Evolutionary conservation across 2,888 invertebrate species (phyloP), one percentile per base, ranked within the genome.

Genomic region (Drosophila multiciliata): DNA sequence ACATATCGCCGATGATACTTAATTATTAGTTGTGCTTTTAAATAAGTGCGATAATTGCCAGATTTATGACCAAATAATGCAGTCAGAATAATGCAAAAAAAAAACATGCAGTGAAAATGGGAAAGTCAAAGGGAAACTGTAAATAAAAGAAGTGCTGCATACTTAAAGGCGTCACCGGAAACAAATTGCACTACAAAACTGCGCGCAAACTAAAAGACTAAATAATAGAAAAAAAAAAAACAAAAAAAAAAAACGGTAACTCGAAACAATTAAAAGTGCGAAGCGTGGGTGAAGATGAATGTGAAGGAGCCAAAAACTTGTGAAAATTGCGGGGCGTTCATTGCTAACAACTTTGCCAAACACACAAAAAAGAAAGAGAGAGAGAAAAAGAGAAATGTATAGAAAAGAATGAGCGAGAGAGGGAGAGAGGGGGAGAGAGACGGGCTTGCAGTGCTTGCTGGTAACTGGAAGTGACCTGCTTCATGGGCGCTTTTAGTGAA

Each of bases 191-290:
- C 62, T 53, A 72, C 63, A 65, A 75, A 78, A 78, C 40, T 54
- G 62, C 9, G 58, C 36, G 32, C 36, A 11, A 61, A 59, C 52
- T 5, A 20, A 38, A 35, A 29, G 8, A 7, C n/a, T 17, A 71
- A 55, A 62, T 32, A 55, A 62, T 32, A 15, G 15, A 8, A 53
- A 15, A 40, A 29, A 29, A 45, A 64, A 62, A 1, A 45, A 20
- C 7, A 3, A 40, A 7, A 15, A 15, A 58, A 45, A 59, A 35
- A 55, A 61, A 79, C 29, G 29, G 29, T 29, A 65, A 70, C 65
- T 70, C 66, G 78, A 80, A 85, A 84, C 85, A 85, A 84, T 84
- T 84, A 85, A 84, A 85, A 83, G 66, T 80, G 70, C 71, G 68
- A 40, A 20, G 38, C 49, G 49, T 67, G 26, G 67, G 49, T 67